Evolutionary conservation across 1,140 invertebrate species (phyloP), one percentile per base, ranked within the genome.

Genomic region (Drosophila sp.): DNA sequence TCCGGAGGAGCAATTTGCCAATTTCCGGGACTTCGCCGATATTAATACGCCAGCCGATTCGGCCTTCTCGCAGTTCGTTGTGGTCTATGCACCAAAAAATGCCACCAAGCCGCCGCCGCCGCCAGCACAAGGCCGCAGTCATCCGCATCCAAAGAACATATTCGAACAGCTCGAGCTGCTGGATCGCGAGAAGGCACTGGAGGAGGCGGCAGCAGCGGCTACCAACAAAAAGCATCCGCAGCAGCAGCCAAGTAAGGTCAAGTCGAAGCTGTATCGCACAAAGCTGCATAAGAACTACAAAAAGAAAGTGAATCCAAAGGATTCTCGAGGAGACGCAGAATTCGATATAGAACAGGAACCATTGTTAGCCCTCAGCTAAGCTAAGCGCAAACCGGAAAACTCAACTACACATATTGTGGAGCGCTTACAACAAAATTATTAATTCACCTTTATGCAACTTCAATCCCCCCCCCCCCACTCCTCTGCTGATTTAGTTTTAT

Each of bases 1-100:
- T 71, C 94, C 95, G 40, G 95, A 94, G 80, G 94, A 96, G 77
- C 96, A 96, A 82, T 97, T 97, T 80, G 96, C 96, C 3, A 97
- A 97, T 83, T 97, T 97, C 93, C 94, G 96, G 70, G 97, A 97
- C 81, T 97, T 97, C 82, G 96, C 97, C 1, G 97, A 97, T 78
- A 97, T 97, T 30, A 97, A 96, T 44, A 95, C 96, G 5, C 96
- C 96, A 8, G 94, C 96, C 0, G 96, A 96, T 83, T 94, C 96
- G 1, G 96, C 96, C 4, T 97, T 95, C 89, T 97, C 96, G 0
- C 95, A 97, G 75, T 95, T 95, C 66, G 96, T 96, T 25, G 95
- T 97, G 0, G 96, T 97, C 0, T 96, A 97, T 85, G 95, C 95
- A 0, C 96, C 96, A 68, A 95, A 96, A 90, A 96, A 97, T 73